Conservation (phyloP, 2,888 invertebrate genomes). For the Melanotus villosus region DNA sequence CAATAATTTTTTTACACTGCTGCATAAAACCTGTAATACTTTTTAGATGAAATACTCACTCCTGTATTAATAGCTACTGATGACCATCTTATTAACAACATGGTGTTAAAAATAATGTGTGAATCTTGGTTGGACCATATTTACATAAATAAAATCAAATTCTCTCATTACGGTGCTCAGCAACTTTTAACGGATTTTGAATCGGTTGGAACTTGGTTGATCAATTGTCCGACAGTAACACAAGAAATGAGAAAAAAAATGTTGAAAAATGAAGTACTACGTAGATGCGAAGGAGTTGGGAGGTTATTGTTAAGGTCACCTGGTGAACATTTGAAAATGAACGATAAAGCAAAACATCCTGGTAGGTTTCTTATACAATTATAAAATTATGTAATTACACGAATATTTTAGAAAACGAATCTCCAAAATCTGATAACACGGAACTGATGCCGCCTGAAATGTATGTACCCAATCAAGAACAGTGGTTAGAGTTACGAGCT, state of each 20-base stretch:
- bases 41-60: slow-evolving; percentile 80
- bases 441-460: slow-evolving; percentile 90
- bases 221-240: slow-evolving; percentile 73
- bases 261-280: slow-evolving; percentile 76
- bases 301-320: slow-evolving; percentile 84
- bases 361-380: background rate
- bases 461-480: slow-evolving; percentile 93
- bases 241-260: slow-evolving; percentile 72
- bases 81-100: slow-evolving; percentile 81
- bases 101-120: slow-evolving; percentile 86
- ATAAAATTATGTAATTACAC: background rate
- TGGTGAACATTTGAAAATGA: slow-evolving; percentile 87
- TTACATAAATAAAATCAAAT: slow-evolving; percentile 85
- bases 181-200: slow-evolving; percentile 88
- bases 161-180: slow-evolving; percentile 84
- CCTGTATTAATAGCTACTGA: slow-evolving; percentile 85
- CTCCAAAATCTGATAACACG: slow-evolving; percentile 65
- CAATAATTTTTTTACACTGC: too few relatives aligned
- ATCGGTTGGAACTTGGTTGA: slow-evolving; percentile 83
- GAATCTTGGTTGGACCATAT: slow-evolving; percentile 92
- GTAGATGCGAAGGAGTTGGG: slow-evolving; percentile 90
- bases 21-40: background rate
- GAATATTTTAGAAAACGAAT: slow-evolving; percentile 65
- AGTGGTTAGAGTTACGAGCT: slow-evolving; percentile 87
- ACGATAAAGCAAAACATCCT: slow-evolving; percentile 60